phyloP scores from a whole-genome alignment of 2,113 vertebrate species.

The Zingel zingel region DNA sequence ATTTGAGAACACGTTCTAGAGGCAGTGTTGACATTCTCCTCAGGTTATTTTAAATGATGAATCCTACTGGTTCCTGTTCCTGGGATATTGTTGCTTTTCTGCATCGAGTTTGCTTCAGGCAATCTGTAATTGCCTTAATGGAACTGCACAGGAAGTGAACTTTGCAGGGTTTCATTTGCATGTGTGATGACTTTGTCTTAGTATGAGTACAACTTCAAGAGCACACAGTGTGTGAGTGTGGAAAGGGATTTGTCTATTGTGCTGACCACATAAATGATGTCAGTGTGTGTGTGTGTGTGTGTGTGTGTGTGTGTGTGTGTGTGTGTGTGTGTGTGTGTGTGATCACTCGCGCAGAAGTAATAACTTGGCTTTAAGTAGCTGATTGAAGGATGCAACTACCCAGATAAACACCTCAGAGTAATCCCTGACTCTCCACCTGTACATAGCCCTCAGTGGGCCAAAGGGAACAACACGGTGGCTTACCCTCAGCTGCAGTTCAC shows the following conservation, averaged over 20 bases:
- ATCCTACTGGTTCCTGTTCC: slow-evolving; percentile 19
- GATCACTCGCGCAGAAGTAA: not conserved
- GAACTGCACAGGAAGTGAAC: not conserved
- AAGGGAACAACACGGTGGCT: slow-evolving; percentile 24
- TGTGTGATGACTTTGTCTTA: slow-evolving; percentile 33
- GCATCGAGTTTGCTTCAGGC: slow-evolving; percentile 31
- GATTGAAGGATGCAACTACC: slow-evolving; percentile 8
- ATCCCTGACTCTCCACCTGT: not conserved
- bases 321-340: no score
- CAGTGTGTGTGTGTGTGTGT: not conserved
- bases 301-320: no score
- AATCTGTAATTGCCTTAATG: slow-evolving; percentile 17
- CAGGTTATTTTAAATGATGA: slow-evolving; percentile 49
- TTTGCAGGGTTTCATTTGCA: slow-evolving; percentile 40
- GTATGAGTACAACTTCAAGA: not conserved
- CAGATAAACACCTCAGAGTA: slow-evolving; percentile 14
- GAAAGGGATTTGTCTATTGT: not conserved
- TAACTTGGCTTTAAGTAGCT: not conserved
- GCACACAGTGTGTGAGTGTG: not conserved
- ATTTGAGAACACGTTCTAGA: slow-evolving; percentile 40
- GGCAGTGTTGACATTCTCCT: slow-evolving; percentile 46
- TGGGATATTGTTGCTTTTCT: slow-evolving; percentile 37
- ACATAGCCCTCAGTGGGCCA: not conserved
- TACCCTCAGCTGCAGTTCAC: not conserved
- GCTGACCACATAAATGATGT: not conserved